Evolutionary conservation across 2,797 vertebrate species (phyloP), one percentile per base, ranked within the genome.

Genomic region (Chaetophractus vellerosus): DNA sequence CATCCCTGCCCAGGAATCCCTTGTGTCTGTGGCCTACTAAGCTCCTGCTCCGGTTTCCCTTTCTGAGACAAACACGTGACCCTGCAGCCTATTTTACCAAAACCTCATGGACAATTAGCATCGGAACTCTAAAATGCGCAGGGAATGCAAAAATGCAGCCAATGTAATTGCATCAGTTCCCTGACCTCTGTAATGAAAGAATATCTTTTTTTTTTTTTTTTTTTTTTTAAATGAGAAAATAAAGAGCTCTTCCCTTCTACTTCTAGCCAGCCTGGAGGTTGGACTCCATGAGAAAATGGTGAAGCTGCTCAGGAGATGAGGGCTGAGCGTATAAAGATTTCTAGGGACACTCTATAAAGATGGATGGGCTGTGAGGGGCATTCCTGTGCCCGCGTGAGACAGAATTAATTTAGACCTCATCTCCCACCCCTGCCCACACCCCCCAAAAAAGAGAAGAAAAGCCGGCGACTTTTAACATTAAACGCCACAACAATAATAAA

Each of bases 41-140:
- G 15, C 33, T 63, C 79, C 28, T 14, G 50, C n/a, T 64, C 45
- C 50, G 50, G 28, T 72, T 91, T 83, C 71, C 57, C 88, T 68
- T 87, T 85, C 45, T 57, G 31, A 16, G n/a, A 95, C 68, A 66
- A 76, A 90, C n/a, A 3, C 59, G 57, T 52, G 71, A 68, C 64
- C 31, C 82, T 83, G n/a, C 69, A 88, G 81, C 50, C 74, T 94
- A 23, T 81, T 94, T 94, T 88, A 96, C 88, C 31, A 59, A 88
- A 95, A 88, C 18, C 19, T 90, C 52, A 50, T 28, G 45, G 85
- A 48, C 82, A 90, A 59, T 90, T 85, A 95, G 48, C 81, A 71
- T 11, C 3, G 26, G 64, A 93, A 28, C 45, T 59, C 69, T 64
- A 61, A 90, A 87, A 64, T 45, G 14, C 50, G 82, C 50, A 69